Evolutionary conservation across 2,113 vertebrate species (phyloP), one percentile per base, ranked within the genome.

Genomic region (Oreochromis tanganicae): DNA sequence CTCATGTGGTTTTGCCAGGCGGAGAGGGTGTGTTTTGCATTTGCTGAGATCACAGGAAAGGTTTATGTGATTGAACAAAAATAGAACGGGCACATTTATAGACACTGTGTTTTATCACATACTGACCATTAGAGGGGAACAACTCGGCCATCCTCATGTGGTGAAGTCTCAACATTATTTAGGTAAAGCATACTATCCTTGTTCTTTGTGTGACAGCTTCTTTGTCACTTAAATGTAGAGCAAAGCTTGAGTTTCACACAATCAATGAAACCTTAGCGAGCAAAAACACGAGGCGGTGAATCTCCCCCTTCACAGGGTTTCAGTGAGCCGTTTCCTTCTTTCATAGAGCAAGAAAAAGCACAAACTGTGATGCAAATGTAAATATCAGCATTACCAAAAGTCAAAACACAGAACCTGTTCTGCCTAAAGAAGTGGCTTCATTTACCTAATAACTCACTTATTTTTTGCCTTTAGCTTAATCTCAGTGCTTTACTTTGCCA

Each of bases 11-110:
- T 80, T 85, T 84, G 75, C 27, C 55, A 32, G 87, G 82, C 66
- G 9, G 52, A 63, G 71, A 82, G 87, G 84, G 85, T 21, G 92
- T 88, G 86, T 89, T 83, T 88, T 82, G 24, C 80, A 56, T 79
- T 86, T 5, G n/a, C 55, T 85, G 89, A 88, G 89, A 89, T 95
- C 89, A 92, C 88, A 92, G 89, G 59, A 83, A 89, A 68, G 24
- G 36, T 87, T 93, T 71, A 48, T 80, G 61, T 59, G 52, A 89
- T 90, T 43, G 78, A 82, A 83, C 85, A 46, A 85, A 93, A 95
- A 93, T 88, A 92, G 91, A 91, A 52, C n/a, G 9, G 83, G 87
- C 84, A 79, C 85, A 87, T 92, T 92, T 84, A 43, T 80, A 85
- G 89, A 88, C 17, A 4, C 36, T n/a, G 24, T 73, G 54, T 85